These are phyloP conservation scores for Crambe crambe DNA, from an alignment of 37 sponge, comb jelly and placozoan species.

Conservation along the genomic window DNA sequence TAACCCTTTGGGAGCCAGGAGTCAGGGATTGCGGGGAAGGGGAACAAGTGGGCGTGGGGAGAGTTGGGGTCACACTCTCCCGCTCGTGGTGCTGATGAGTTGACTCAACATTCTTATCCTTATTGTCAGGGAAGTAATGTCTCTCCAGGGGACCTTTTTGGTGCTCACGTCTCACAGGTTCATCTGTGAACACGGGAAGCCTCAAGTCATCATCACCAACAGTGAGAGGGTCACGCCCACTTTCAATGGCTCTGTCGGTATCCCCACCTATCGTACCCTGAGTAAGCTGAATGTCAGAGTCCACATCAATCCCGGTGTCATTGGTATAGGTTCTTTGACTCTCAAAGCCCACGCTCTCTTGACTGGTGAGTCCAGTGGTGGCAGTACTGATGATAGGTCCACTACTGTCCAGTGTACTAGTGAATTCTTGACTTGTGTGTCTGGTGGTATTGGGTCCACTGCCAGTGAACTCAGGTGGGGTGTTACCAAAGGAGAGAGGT, in stretches of 20 bases:
- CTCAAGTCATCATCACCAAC: not conserved
- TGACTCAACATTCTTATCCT: not conserved
- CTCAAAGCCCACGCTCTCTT: not conserved
- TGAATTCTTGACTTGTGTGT: not conserved
- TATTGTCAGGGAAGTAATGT: slow-evolving; percentile 18
- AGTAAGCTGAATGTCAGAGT: not conserved
- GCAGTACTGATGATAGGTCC: not conserved
- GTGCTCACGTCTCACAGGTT: slow-evolving; percentile 1
- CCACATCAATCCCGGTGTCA: slow-evolving; percentile 28
- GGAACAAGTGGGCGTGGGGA: slow-evolving; percentile 21
- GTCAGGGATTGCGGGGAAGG: not conserved
- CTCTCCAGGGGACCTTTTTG: not conserved
- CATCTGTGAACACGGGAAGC: slow-evolving; percentile 1
- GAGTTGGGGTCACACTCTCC: slow-evolving; percentile 29
- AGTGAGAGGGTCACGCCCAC: not conserved
- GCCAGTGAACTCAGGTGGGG: not conserved
- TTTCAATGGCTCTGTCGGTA: not conserved
- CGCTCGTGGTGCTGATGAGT: not conserved
- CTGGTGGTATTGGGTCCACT: not conserved
- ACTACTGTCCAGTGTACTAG: not conserved
- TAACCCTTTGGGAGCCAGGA: not conserved
- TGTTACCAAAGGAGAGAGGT: no score
- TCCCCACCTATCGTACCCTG: not conserved
- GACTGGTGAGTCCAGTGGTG: not conserved
- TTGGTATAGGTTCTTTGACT: slow-evolving; percentile 9